Conservation (phyloP, 2,888 invertebrate species). For the Noctua fimbriata region DNA sequence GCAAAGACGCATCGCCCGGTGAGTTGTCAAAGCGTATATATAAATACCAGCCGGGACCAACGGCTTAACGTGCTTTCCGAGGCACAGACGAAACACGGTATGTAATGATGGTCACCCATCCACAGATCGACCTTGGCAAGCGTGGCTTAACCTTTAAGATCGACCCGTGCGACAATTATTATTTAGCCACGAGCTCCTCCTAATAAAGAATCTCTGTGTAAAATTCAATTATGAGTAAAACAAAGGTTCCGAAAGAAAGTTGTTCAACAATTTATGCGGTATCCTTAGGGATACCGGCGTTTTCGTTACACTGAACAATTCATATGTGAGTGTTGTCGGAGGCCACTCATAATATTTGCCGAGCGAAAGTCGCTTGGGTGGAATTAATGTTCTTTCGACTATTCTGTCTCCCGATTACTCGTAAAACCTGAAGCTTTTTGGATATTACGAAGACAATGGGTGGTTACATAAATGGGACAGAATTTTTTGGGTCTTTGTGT, state of each 20-base stretch:
- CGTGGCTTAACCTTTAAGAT: no score
- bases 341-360: slow-evolving; percentile 79
- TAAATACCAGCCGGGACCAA: no score
- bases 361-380: slow-evolving; percentile 71
- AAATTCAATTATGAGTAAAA: slow-evolving; percentile 72
- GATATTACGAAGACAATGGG: slow-evolving; percentile 37
- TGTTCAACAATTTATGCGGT: slow-evolving; percentile 73
- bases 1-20: slow-evolving; percentile 68
- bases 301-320: slow-evolving; percentile 77
- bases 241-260: slow-evolving; percentile 73
- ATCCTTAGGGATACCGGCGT: slow-evolving; percentile 72
- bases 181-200: no score
- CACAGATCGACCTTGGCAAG: no score
- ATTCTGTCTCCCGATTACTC: slow-evolving; percentile 51
- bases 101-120: no score
- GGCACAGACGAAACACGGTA: no score
- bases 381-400: slow-evolving; percentile 64
- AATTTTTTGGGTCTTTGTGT: background rate
- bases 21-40: slow-evolving; percentile 45
- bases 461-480: slow-evolving; percentile 4
- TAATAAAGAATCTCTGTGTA: slow-evolving; percentile 33
- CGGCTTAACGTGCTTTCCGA: no score
- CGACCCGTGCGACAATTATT: no score
- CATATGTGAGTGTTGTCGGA: slow-evolving; percentile 73
- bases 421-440: slow-evolving; percentile 50